A percentile compares a stretch with the other conserved stretches of the same genome.
Conservation (phyloP, 2,888 invertebrate species). For the Tipula helvola region DNA sequence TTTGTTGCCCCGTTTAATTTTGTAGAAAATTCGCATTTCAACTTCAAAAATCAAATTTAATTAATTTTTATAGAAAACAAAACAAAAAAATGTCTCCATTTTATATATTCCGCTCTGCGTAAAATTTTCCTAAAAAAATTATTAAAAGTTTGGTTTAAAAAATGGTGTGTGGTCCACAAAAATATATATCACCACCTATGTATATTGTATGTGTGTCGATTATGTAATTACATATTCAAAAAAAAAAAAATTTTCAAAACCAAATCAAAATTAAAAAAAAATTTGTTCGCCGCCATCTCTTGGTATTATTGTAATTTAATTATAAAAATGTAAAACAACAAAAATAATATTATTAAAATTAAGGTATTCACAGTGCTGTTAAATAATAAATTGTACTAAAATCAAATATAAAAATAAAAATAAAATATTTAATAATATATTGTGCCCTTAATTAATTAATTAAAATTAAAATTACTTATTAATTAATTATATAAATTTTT, state of each 20-base stretch:
- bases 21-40: neutral
- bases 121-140: neutral
- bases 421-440: neutral
- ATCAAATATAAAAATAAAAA: neutral
- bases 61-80: neutral
- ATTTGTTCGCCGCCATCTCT: slow-evolving; percentile 4
- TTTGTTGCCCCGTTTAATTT: neutral
- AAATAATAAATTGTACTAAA: slow-evolving; percentile 4
- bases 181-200: slow-evolving; percentile 13
- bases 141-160: neutral
- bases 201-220: neutral
- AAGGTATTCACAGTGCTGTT: slow-evolving; percentile 39
- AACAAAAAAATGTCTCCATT: neutral
- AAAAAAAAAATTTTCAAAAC: neutral
- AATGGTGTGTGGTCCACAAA: slow-evolving; percentile 12
- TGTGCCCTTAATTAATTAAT: slow-evolving; percentile 12
- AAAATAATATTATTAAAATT: slow-evolving; percentile 12
- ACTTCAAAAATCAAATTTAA: slow-evolving; percentile 7
- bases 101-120: neutral
- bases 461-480: neutral
- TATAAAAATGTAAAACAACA: neutral
- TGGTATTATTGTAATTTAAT: neutral
- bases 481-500: slow-evolving; percentile 20
- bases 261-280: neutral
- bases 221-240: neutral